Evolutionary conservation across 2,113 vertebrate species (phyloP).

Genomic region (Turnix velox): DNA sequence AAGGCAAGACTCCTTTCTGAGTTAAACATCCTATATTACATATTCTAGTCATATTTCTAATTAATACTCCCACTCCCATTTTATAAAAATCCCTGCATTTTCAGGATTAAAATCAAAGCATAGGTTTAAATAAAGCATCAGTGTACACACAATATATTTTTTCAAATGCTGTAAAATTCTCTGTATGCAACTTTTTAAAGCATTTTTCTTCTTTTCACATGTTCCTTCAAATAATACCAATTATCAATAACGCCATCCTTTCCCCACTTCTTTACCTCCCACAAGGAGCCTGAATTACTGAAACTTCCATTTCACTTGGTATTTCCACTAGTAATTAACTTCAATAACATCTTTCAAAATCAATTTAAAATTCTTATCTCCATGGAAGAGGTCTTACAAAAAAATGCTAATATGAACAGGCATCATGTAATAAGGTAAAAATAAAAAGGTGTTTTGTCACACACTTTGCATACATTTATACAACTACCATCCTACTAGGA

Average conservation of each 20-base stretch:
- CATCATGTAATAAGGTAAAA: neutral
- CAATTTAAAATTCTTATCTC: neutral
- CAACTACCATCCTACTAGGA: neutral
- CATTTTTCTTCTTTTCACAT: neutral
- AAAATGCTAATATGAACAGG: neutral
- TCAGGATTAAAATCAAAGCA: neutral
- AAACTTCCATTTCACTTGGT: neutral
- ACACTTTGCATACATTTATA: neutral
- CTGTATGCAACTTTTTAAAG: neutral
- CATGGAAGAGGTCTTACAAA: neutral
- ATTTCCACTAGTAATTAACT: conserved; percentile 26
- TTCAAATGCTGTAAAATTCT: neutral
- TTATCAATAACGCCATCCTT: neutral
- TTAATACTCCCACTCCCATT: neutral
- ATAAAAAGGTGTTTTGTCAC: neutral
- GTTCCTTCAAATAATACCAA: neutral
- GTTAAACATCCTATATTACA: neutral
- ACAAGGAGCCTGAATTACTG: neutral
- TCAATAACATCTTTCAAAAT: conserved; percentile 22
- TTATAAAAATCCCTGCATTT: neutral
- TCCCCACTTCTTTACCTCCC: neutral
- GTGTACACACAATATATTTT: neutral
- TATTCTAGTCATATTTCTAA: neutral
- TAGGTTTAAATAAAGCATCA: neutral
- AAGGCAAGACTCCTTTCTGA: neutral